Base-by-base conservation (phyloP, 2,888 invertebrate species). In the Ornithoptera priamus region DNA sequence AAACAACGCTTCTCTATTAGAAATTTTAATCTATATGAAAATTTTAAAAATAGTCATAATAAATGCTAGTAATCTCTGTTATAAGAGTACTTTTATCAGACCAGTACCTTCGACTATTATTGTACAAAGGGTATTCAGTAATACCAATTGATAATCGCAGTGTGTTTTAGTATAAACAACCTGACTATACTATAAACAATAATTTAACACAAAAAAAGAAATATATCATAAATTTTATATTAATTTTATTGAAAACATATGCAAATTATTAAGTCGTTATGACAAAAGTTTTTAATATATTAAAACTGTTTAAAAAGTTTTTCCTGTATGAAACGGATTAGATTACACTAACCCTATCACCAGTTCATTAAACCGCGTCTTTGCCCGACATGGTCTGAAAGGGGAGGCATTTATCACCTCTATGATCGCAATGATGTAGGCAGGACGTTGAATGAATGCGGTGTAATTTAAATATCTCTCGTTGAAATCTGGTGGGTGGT, bases 391-490 rank as follows among this genome's bases (percentile, higher is more conserved):
- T 79, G 79, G 74, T 79, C 78, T 88, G 85, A 81, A 88, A 87
- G 87, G 85, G 85, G 81, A 76, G 75, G 80, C 85, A 89, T 90
- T 89, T 86, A 88, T 89, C 87, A 87, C 81, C 78, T 80, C 77
- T 73, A 77, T 79, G 79, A 78, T 76, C 76, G 81, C 82, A 85
- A 84, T 84, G 83, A 85, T 80, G 81, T 78, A 74, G 76, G 78
- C 81, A 74, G 81, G 84, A 80, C 82, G 77, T 77, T 78, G 77
- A 80, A 83, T 88, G 88, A 87, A 86, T 87, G 81, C 83, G 74
- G 75, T 77, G 82, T 85, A 85, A 88, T 87, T 88, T 87, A 85
- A 85, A 85, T 85, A 81, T 79, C 78, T 78, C 75, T 80, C 76
- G 82, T 81, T 82, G 81, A 84, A 82, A 81, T 82, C 81, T 78